Conservation (phyloP, 2,113 vertebrate genomes). For the Charina bottae region DNA sequence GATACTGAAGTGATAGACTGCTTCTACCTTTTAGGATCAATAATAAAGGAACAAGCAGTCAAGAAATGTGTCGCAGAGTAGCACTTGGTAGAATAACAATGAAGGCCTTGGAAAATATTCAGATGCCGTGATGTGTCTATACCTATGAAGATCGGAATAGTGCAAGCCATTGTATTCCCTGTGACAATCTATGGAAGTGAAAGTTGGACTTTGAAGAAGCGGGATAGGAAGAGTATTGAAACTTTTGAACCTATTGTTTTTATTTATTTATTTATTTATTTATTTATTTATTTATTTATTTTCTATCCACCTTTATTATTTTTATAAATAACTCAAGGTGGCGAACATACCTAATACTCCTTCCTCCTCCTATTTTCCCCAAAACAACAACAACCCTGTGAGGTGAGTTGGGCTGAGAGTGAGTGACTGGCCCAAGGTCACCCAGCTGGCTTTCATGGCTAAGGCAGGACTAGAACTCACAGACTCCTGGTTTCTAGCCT, state of each 20-base stretch:
- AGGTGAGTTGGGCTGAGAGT: no score
- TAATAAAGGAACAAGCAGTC: neutral
- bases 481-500: no score
- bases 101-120: neutral
- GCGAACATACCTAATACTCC: no score
- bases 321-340: no score
- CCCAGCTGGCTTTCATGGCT: no score
- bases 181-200: neutral
- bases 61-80: neutral
- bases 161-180: neutral
- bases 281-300: no score
- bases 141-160: neutral
- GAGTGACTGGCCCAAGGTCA: no score
- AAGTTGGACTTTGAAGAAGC: neutral
- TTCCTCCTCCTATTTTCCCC: no score
- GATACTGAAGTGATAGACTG: neutral
- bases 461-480: no score
- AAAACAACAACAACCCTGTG: no score
- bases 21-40: neutral
- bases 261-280: no score
- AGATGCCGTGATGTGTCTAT: neutral
- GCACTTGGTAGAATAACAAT: neutral
- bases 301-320: no score
- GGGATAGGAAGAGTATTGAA: neutral
- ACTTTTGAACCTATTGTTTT: neutral